Conservation (phyloP, 2,113 vertebrate genomes). For the Pycnonotus jocosus region DNA sequence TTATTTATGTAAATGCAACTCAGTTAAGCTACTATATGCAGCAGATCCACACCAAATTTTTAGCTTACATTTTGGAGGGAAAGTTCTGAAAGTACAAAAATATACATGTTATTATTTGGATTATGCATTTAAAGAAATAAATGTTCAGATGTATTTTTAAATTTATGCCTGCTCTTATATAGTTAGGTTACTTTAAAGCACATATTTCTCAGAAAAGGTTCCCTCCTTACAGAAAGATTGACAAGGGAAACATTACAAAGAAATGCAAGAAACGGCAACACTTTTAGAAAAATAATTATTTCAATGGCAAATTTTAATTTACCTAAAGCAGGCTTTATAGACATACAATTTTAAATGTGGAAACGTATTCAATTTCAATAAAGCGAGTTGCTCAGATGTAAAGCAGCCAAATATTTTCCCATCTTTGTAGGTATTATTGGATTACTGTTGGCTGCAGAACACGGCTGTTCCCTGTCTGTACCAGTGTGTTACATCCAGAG, state of each 20-base stretch:
- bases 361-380: not conserved
- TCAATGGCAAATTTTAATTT: not conserved
- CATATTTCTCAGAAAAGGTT: accelerated
- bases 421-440: not conserved
- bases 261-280: not conserved
- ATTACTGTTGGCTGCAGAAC: not conserved
- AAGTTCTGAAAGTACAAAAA: not conserved
- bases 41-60: not conserved
- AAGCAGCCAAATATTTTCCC: not conserved
- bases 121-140: not conserved
- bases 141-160: not conserved
- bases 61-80: not conserved
- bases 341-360: not conserved
- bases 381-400: not conserved
- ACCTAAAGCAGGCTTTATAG: not conserved
- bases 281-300: not conserved
- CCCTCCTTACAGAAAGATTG: not conserved
- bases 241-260: not conserved
- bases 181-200: not conserved
- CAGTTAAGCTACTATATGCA: not conserved
- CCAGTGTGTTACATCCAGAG: accelerated
- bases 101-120: not conserved
- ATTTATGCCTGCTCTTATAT: not conserved
- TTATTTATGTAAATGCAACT: not conserved
- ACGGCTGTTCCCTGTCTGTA: not conserved